These are phyloP conservation scores for Anarsia innoxiella DNA, from an alignment of 2,888 invertebrate genomes.

Conservation along the genomic window DNA sequence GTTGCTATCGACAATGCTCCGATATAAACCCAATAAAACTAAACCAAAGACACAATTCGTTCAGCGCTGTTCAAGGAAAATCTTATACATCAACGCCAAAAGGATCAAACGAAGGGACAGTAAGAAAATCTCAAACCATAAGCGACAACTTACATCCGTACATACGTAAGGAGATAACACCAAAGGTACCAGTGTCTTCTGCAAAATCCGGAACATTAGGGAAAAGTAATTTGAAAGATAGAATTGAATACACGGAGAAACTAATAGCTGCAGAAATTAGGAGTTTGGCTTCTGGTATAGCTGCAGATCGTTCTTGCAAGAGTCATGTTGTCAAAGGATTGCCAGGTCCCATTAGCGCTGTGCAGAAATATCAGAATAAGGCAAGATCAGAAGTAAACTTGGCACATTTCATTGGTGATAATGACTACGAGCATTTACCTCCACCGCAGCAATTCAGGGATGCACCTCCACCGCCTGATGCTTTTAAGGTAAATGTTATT, in stretches of 20 bases:
- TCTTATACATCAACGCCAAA: constrained; percentile 44
- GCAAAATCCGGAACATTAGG: constrained; percentile 39
- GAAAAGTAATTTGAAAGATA: constrained; percentile 57
- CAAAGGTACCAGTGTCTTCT: constrained; percentile 35
- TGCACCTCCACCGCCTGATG: constrained; percentile 84
- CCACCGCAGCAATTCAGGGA: constrained; percentile 91
- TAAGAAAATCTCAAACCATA: constrained; percentile 66
- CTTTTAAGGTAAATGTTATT: constrained; percentile 69
- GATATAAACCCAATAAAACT: constrained; percentile 44
- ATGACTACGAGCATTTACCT: constrained; percentile 83
- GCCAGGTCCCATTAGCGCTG: constrained; percentile 32
- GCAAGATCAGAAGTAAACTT: constrained; percentile 77
- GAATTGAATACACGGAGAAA: constrained; percentile 69
- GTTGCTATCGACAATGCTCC: constrained; percentile 55
- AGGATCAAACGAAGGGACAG: constrained; percentile 44
- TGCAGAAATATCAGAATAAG: constrained; percentile 62
- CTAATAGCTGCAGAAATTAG: constrained; percentile 66
- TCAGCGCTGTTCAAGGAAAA: constrained; percentile 64
- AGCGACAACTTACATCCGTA: constrained; percentile 68
- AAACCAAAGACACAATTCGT: constrained; percentile 65
- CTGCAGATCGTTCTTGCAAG: constrained; percentile 57
- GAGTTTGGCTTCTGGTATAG: constrained; percentile 29
- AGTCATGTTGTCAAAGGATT: constrained; percentile 44
- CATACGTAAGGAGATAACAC: constrained; percentile 64
- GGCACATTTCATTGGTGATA: constrained; percentile 69